These are phyloP conservation scores for Naso thynnoides DNA, from an alignment of 2,797 vertebrate genomes.

Conservation along the genomic window DNA sequence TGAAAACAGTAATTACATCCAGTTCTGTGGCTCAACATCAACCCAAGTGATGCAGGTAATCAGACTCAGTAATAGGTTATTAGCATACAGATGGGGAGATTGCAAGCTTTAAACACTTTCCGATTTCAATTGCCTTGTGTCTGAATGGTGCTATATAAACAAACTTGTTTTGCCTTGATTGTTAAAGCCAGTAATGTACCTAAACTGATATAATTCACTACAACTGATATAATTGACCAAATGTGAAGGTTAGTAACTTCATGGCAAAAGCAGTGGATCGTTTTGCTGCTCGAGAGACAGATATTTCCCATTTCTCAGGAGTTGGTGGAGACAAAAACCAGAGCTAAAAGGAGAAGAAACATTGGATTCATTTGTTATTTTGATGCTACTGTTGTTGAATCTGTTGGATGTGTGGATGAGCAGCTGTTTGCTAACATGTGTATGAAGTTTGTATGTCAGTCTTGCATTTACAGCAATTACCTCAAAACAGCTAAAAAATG, in stretches of 20 bases:
- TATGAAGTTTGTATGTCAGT: too few species aligned
- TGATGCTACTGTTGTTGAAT: background rate
- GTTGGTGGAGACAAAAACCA: background rate
- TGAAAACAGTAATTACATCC: slow-evolving; percentile 9
- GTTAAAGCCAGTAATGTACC: slow-evolving; percentile 32
- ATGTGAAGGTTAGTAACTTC: background rate
- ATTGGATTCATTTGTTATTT: background rate
- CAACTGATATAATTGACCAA: slow-evolving; percentile 11
- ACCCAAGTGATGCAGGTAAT: slow-evolving; percentile 10
- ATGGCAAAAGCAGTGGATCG: background rate
- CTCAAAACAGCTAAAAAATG: too few species aligned
- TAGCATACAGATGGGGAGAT: slow-evolving; percentile 23
- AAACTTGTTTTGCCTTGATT: slow-evolving; percentile 44
- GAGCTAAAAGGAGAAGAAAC: too few species aligned
- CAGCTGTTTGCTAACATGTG: background rate
- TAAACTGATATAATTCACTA: slow-evolving; percentile 16
- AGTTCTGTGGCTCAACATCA: slow-evolving; percentile 3
- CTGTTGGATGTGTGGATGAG: background rate
- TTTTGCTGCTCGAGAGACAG: background rate
- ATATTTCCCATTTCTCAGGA: background rate
- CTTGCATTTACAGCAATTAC: too few species aligned
- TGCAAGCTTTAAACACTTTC: background rate
- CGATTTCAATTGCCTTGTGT: too few species aligned
- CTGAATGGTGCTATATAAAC: too few species aligned
- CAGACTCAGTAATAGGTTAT: slow-evolving; percentile 7